Percentiles rank a stretch among this genome's conserved stretches.
These are phyloP conservation scores for Chaenocephalus aceratus DNA, from an alignment of 2,113 vertebrate genomes.

Conservation along the genomic window DNA sequence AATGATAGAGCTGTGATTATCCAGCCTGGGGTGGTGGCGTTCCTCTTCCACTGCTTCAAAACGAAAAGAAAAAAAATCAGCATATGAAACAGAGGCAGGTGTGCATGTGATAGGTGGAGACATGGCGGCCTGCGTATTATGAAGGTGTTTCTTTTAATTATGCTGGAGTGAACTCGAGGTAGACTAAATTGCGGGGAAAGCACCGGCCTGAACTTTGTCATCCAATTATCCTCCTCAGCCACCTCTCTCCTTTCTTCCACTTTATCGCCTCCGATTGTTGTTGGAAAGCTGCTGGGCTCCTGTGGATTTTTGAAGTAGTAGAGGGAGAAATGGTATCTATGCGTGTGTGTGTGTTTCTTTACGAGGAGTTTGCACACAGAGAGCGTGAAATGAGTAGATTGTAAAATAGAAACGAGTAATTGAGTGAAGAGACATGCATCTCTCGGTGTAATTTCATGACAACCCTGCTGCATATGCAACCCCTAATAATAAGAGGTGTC, in stretches of 20 bases:
- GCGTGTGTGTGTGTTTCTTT: constrained; percentile 21
- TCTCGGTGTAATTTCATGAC: constrained; percentile 16
- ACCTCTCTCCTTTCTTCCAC: constrained; percentile 34
- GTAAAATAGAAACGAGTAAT: constrained; percentile 15
- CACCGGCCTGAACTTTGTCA: constrained; percentile 57
- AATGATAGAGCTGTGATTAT: constrained; percentile 81
- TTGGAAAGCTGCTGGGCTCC: constrained; percentile 44
- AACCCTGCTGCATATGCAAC: constrained; percentile 41
- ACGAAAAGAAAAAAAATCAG: constrained; percentile 15
- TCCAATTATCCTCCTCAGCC: constrained; percentile 61
- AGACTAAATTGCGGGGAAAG: constrained; percentile 61
- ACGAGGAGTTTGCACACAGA: constrained; percentile 10
- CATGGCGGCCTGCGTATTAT: neutral
- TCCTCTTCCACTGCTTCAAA: constrained; percentile 46
- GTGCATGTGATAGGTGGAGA: constrained; percentile 56
- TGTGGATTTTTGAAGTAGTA: constrained; percentile 53
- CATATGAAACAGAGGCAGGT: constrained; percentile 59
- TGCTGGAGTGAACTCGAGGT: constrained; percentile 49
- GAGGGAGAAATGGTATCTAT: neutral
- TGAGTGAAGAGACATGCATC: constrained; percentile 28
- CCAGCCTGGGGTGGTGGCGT: constrained; percentile 29
- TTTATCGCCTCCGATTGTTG: constrained; percentile 54
- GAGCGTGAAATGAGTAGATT: constrained; percentile 8
- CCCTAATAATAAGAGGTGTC: constrained; percentile 28
- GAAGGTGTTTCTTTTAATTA: constrained; percentile 47